phyloP scores from a whole-genome alignment of 2,888 invertebrate species.

The Acanthopleura granulata region DNA sequence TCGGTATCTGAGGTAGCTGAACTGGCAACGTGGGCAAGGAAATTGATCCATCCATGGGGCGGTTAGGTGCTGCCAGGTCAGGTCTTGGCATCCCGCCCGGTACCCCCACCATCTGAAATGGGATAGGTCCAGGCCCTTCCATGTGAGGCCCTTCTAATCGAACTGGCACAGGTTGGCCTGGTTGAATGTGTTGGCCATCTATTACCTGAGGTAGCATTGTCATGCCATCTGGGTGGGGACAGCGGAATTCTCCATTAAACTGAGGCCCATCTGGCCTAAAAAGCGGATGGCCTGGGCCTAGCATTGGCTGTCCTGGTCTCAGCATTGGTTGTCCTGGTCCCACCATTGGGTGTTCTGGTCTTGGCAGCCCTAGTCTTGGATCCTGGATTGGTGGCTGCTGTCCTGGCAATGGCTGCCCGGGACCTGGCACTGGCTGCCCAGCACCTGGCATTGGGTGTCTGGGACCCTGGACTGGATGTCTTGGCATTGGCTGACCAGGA shows the following conservation, averaged over 20 bases:
- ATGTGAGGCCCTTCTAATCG: not conserved
- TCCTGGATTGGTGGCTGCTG: not conserved
- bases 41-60: too few relatives aligned
- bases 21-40: not conserved
- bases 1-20: not conserved
- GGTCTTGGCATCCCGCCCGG: not conserved
- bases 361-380: slow-evolving; percentile 6
- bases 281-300: slow-evolving; percentile 19
- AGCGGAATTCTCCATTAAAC: slow-evolving; percentile 21
- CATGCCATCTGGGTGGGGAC: slow-evolving; percentile 21
- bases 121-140: not conserved
- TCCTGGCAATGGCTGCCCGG: too few relatives aligned
- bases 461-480: slow-evolving; percentile 12
- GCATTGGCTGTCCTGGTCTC: slow-evolving; percentile 24
- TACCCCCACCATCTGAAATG: not conserved
- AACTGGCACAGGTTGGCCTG: not conserved
- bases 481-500: slow-evolving; percentile 22
- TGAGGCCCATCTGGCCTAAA: slow-evolving; percentile 8
- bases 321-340: slow-evolving; percentile 23
- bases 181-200: slow-evolving; percentile 7
- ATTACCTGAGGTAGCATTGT: slow-evolving; percentile 18
- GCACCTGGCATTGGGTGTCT: not conserved
- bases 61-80: not conserved
- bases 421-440: not conserved
- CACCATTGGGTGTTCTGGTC: slow-evolving; percentile 18